Conservation (phyloP, 2,888 invertebrate species). For the Isoperla grammatica region DNA sequence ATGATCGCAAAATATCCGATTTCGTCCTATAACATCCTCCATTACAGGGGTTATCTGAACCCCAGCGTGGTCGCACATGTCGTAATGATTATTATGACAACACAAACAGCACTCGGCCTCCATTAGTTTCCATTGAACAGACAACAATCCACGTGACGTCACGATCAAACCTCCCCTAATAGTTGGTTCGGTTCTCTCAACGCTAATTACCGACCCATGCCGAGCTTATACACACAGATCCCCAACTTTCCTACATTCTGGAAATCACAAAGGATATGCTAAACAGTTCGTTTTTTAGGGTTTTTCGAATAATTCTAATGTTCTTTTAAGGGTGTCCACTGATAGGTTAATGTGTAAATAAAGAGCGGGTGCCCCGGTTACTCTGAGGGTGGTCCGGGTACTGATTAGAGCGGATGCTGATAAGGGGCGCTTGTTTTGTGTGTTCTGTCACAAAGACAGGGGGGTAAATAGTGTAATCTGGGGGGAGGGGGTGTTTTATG, state of each 20-base stretch:
- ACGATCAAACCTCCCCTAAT: not conserved
- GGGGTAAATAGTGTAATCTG: slow-evolving; percentile 14
- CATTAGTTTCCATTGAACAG: slow-evolving; percentile 12
- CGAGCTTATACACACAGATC: not conserved
- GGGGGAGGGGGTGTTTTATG: not conserved
- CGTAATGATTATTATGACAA: slow-evolving; percentile 15
- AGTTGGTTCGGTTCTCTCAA: not conserved
- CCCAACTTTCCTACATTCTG: slow-evolving; percentile 2
- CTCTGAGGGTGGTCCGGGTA: slow-evolving; percentile 8
- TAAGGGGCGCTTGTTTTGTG: slow-evolving; percentile 11
- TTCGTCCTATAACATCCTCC: not conserved
- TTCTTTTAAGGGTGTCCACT: slow-evolving; percentile 4
- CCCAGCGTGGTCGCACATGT: not conserved
- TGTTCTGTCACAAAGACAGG: slow-evolving; percentile 2
- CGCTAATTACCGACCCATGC: slow-evolving; percentile 11
- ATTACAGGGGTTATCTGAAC: not conserved
- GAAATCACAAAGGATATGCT: not conserved
- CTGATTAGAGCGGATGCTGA: slow-evolving; percentile 10
- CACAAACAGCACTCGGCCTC: slow-evolving; percentile 6
- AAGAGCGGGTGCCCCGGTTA: slow-evolving; percentile 10
- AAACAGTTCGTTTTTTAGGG: slow-evolving; percentile 1
- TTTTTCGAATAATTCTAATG: slow-evolving; percentile 6
- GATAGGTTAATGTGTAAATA: slow-evolving; percentile 14
- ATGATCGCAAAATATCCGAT: slow-evolving; percentile 6
- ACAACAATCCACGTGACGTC: not conserved